A percentile compares a stretch with the other conserved stretches of the same genome.
phyloP scores from a whole-genome alignment of 1,140 invertebrate species.

The Dolichoris vasculosae region DNA sequence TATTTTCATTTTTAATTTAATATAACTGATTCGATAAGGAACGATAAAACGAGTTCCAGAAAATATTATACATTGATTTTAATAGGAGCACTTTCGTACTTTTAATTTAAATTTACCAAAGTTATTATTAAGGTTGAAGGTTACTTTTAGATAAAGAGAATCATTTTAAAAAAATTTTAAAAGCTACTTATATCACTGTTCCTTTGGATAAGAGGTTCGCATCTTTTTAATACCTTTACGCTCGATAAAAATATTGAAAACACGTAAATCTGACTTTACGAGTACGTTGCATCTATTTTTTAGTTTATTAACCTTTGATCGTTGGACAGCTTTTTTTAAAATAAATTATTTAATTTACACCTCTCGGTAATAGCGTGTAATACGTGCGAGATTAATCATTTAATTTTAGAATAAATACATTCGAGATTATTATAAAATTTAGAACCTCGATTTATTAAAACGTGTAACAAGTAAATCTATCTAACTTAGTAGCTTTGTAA shows the following conservation, averaged over 20 bases:
- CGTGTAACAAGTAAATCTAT: no score
- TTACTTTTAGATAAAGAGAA: neutral
- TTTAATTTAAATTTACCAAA: neutral
- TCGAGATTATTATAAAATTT: no score
- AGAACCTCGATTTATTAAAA: no score
- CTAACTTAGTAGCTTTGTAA: no score
- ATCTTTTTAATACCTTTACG: neutral
- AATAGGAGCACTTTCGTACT: neutral
- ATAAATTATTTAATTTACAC: no score
- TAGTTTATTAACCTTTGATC: neutral
- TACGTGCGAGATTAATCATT: no score
- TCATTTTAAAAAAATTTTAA: constrained; percentile 5
- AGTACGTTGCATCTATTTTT: neutral
- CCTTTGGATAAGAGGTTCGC: neutral
- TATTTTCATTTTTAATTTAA: neutral
- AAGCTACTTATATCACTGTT: neutral
- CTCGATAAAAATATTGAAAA: neutral
- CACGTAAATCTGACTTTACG: neutral
- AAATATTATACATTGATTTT: neutral
- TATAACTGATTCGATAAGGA: neutral
- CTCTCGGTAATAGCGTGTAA: no score
- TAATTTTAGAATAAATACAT: no score
- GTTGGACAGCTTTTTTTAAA: neutral
- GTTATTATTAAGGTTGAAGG: neutral
- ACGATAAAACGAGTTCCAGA: neutral